phyloP scores from a whole-genome alignment of 2,797 vertebrate species.

The Melanogrammus aeglefinus region DNA sequence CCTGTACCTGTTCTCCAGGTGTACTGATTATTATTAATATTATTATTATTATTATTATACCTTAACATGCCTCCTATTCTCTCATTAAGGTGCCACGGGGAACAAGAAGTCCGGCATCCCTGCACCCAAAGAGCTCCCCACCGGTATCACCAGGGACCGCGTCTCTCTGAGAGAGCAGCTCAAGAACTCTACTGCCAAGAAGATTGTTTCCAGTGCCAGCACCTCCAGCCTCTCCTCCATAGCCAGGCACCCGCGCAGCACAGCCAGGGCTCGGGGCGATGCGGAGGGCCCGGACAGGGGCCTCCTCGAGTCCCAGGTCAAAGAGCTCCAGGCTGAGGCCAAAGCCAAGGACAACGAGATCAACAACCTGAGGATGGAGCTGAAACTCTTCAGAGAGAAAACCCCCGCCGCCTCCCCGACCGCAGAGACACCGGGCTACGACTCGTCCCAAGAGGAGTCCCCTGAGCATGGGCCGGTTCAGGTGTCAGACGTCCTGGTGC shows the following conservation, averaged over 20 bases:
- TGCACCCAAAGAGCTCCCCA: conserved; percentile 82
- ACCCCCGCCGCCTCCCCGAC: conserved; percentile 47
- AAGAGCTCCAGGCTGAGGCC: conserved; percentile 89
- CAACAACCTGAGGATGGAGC: conserved; percentile 84
- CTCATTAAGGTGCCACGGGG: conserved; percentile 74
- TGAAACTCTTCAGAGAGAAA: conserved; percentile 83
- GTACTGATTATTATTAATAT: background rate
- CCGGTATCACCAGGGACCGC: conserved; percentile 79
- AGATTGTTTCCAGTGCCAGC: conserved; percentile 83
- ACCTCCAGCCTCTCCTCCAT: conserved; percentile 83
- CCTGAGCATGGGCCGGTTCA: conserved; percentile 64
- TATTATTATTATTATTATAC: background rate
- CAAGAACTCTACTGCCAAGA: conserved; percentile 74
- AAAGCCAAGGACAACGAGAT: conserved; percentile 95
- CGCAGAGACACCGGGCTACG: conserved; percentile 42
- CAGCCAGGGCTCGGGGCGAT: conserved; percentile 79
- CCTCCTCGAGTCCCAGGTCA: conserved; percentile 87
- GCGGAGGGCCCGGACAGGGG: conserved; percentile 78
- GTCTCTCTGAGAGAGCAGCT: conserved; percentile 77
- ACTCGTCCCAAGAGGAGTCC: conserved; percentile 49
- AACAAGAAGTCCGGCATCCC: conserved; percentile 92
- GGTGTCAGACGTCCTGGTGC: conserved; percentile 69
- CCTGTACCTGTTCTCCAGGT: background rate
- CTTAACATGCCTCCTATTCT: conserved; percentile 21
- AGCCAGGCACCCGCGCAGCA: conserved; percentile 79